Conservation (phyloP, 2,888 invertebrate species). For the Miltochrista miniata region DNA sequence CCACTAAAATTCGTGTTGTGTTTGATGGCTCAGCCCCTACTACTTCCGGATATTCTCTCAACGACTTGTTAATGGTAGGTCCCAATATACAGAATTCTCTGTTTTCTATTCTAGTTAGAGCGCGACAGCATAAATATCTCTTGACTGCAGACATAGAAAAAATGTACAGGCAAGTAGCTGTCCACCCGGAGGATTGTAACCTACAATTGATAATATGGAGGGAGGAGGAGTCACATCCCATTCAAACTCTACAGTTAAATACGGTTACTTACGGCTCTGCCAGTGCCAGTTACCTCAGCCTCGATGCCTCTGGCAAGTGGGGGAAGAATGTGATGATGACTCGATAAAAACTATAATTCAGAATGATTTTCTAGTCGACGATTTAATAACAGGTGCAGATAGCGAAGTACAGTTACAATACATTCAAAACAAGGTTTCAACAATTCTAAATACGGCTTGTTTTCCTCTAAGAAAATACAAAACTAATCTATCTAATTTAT, state of each 20-base stretch:
- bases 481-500: no score
- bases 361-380: no score
- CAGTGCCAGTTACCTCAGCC: slow-evolving; percentile 31
- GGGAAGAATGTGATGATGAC: no score
- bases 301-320: slow-evolving; percentile 22
- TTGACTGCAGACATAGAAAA: slow-evolving; percentile 18
- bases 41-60: slow-evolving; percentile 16
- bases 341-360: no score
- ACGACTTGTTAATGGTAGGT: slow-evolving; percentile 19
- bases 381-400: no score
- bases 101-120: slow-evolving; percentile 15
- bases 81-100: slow-evolving; percentile 19
- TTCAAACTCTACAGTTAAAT: slow-evolving; percentile 17
- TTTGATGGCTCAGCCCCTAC: slow-evolving; percentile 22
- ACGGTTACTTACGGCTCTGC: slow-evolving; percentile 29
- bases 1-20: slow-evolving; percentile 23
- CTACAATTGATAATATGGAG: slow-evolving; percentile 17
- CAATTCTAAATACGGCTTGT: no score
- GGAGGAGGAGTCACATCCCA: slow-evolving; percentile 1
- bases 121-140: slow-evolving; percentile 14
- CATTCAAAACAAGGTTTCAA: no score
- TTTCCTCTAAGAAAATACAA: no score
- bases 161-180: slow-evolving; percentile 17
- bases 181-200: not conserved
- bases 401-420: no score